Base-by-base conservation (phyloP, 2,888 invertebrate species). In the Coenonympha glycerion region DNA sequence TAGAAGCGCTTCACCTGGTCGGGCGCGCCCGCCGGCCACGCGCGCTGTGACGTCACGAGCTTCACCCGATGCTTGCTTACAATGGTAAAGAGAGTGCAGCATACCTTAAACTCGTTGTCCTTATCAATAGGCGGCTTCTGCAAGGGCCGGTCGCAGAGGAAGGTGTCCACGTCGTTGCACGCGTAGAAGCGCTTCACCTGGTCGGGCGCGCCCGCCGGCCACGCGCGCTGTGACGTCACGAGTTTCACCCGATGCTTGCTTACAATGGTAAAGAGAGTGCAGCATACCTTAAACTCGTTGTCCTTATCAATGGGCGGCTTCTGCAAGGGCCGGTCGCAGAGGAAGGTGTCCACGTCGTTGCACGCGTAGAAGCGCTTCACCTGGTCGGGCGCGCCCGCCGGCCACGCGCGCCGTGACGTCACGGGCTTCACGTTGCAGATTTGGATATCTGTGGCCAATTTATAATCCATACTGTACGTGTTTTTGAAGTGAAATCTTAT, bases 391-490 rank as follows among this genome's bases (percentile, higher is more conserved):
- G 97, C 93, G 53, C 93, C 92, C 1, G 87, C 68, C 54, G 90
- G 89, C 71, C 90, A 86, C 48, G 79, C 79, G 40, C 89, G 89
- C 0, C 92, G 89, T 56, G 93, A 92, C 0, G 96, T 91, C 19
- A 97, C 91, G 0, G 98, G 96, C 66, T 96, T 94, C 31, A 98
- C 97, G 79, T 95, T 96, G 76, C 96, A 95, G 59, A 98, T 97
- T 87, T 97, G 97, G 62, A 97, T 96, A 73, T 91, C 95, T 95
- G 68, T 3, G 4, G 52, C 39, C 31, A 6, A 49, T 26, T 33
- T 19, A 13, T 34, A 19, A n/a, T n/a, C n/a, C n/a, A n/a, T n/a
- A n/a, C n/a, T n/a, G n/a, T n/a, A n/a, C n/a, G n/a, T n/a, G n/a
- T n/a, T n/a, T n/a, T n/a, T n/a, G n/a, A n/a, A n/a, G n/a, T n/a